Evolutionary conservation across 2,113 vertebrate genomes (phyloP), one percentile per base, ranked within the genome.

Genomic region (Oreochromis spilurus): DNA sequence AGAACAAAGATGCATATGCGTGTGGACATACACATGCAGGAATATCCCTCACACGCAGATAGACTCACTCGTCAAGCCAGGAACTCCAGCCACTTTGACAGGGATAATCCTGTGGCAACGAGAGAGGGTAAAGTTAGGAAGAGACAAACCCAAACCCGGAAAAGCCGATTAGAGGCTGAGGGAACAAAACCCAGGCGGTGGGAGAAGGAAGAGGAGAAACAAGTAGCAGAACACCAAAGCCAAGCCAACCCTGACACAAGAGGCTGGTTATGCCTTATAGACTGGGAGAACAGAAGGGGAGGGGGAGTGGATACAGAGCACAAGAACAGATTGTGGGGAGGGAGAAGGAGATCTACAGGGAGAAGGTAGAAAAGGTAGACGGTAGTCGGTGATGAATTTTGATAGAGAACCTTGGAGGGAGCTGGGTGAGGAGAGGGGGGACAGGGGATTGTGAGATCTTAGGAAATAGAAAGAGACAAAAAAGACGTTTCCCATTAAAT

Each of bases 121-220:
- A 88, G 91, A 88, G 81, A 92, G 88, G 84, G 90, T 88, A 92
- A 94, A 93, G 88, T 93, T 91, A 90, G 90, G 90, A 92, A 92
- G 88, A 94, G 90, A 90, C 87, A 50, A 95, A 94, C 91, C 94
- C 89, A 92, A 92, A 95, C 93, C 88, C 88, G 21, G 90, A 91
- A 96, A 96, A 95, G 92, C 93, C 91, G 91, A 94, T 94, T 95
- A 95, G 91, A 89, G 88, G 90, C 90, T 89, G 83, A 91, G 87
- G 88, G 91, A 93, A 94, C 89, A 94, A 94, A 93, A 94, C 84
- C 90, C 80, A 88, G 87, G 89, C 88, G 81, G 89, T 21, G n/a
- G 83, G 55, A 89, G 84, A 90, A 82, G 81, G 77, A 88, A 84
- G 79, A 88, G 40, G 24, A 84, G 88, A 89, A 87, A 92, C 82